Base-by-base conservation (phyloP, 2,888 invertebrate genomes). In the Rhagophthalmus giganteus region DNA sequence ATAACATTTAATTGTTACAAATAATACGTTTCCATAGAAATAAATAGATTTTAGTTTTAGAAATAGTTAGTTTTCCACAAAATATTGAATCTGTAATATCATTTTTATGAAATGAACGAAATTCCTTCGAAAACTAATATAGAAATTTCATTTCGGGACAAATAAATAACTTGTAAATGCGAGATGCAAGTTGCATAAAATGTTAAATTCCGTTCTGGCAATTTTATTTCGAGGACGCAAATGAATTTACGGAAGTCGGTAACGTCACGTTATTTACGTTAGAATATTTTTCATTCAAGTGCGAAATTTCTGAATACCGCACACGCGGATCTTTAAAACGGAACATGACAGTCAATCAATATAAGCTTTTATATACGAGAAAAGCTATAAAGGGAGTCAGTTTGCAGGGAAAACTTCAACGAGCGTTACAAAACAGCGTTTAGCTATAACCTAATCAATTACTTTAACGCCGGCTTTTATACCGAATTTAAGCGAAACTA, bases 271-370 rank as follows among this genome's bases (percentile, higher is more conserved):
- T 31, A 35, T 46, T 46, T 35, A 46, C 45, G 31, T 26, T 13
- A 10, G 25, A 30, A 38, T 46, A 46, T 46, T 37, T 46, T 37
- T 46, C 45, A 38, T 8, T 12, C 30, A 30, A 46, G 14, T 38
- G 33, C 27, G 24, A 39, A 47, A 47, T 39, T 39, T 47, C 11
- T 39, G 39, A 31, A 27, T 27, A 47, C 26, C 26, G 14, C n/a
- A n/a, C n/a, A n/a, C 31, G 16, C 15, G 35, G 32, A 32, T 33
- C 24, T 20, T 32, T 26, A 39, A 32, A 37, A 39, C 32, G 39
- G 27, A 38, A 47, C 47, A 48, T 41, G 49, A 49, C 49, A 42
- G 37, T 42, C 49, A 35, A 49, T 49, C 49, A 49, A 49, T 49
- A 49, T 15, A 24, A 25, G 37, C 42, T 42, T 42, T 35, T 41